A percentile compares a stretch with the other conserved stretches of the same genome.
These are phyloP conservation scores for Hemitrygon akajei DNA, from an alignment of 2,797 vertebrate genomes.

Conservation along the genomic window DNA sequence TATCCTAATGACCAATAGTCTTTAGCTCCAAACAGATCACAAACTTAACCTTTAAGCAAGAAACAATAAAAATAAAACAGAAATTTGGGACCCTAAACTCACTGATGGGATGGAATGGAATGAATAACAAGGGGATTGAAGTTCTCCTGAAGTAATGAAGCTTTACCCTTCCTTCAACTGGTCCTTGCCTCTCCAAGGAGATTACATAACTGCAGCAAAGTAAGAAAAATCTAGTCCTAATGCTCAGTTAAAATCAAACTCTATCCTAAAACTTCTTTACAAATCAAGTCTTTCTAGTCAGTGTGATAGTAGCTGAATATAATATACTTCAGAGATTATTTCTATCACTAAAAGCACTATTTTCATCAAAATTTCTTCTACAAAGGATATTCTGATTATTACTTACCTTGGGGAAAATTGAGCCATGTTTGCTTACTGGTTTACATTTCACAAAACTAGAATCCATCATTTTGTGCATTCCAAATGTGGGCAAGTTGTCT, in stretches of 20 bases:
- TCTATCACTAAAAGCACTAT: too few species aligned
- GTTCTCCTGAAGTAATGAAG: not conserved
- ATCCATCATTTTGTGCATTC: too few species aligned
- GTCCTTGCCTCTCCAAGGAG: not conserved
- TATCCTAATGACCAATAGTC: not conserved
- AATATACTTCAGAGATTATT: not conserved
- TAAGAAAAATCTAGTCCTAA: not conserved
- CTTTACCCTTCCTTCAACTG: not conserved
- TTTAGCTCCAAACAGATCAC: not conserved
- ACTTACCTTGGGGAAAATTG: too few species aligned
- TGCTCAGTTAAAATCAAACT: not conserved
- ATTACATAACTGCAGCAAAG: not conserved
- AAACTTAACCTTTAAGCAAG: not conserved
- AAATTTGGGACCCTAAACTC: not conserved
- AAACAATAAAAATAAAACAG: not conserved
- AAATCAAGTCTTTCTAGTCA: not conserved
- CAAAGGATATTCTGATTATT: too few species aligned
- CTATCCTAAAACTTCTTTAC: not conserved
- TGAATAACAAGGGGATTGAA: not conserved
- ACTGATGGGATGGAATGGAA: not conserved
- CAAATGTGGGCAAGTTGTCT: too few species aligned
- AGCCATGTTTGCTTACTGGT: too few species aligned
- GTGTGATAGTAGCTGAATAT: not conserved
- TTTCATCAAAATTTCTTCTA: too few species aligned
- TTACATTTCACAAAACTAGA: too few species aligned